Evolutionary conservation across 92 coral and sea anemone genomes (phyloP), one percentile per base, ranked within the genome.

Genomic region (Palythoa heliodiscus): DNA sequence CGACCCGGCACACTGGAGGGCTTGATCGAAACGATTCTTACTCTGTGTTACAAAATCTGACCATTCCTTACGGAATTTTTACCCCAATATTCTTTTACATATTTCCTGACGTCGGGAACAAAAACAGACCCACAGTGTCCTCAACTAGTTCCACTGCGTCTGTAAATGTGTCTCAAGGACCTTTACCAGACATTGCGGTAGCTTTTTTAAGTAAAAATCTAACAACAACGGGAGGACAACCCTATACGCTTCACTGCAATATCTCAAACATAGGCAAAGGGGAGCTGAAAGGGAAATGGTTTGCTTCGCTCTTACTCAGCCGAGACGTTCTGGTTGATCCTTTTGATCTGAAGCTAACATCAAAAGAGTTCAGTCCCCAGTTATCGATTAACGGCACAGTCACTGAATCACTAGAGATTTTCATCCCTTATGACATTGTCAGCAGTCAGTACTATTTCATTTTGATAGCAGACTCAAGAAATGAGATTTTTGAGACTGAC

Each of bases 341-440:
- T 25, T 91, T 91, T 87, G 97, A 93, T 66, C 76, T 66, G 57
- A 87, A 79, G 66, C 91, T 93, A 35, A 75, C 81, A 23, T 87
- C 90, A 25, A 70, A 40, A 9, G 75, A 81, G 50, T 85, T 86
- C 17, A 75, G 72, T 23, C 13, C 58, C 13, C 61, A 73, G 19
- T 83, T 93, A 20, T 76, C 83, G 40, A 40, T 50, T 48, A 92
- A 92, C 66, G 78, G 54, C 52, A 78, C 93, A 20, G 35, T 81
- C 57, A 43, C 84, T 23, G 75, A 91, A 38, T 80, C 74, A 19
- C 76, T 70, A 23, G 81, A 66, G 7, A 88, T 87, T n/a, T 93
- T 93, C 86, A 82, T 93, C 67, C 97, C 97, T n/a, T 92, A 77
- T 82, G 95, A 93, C 74, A 87, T 86, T 14, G 85, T 88, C n/a